Evolutionary conservation across 2,113 vertebrate genomes (phyloP).

Genomic region (Lota lota): DNA sequence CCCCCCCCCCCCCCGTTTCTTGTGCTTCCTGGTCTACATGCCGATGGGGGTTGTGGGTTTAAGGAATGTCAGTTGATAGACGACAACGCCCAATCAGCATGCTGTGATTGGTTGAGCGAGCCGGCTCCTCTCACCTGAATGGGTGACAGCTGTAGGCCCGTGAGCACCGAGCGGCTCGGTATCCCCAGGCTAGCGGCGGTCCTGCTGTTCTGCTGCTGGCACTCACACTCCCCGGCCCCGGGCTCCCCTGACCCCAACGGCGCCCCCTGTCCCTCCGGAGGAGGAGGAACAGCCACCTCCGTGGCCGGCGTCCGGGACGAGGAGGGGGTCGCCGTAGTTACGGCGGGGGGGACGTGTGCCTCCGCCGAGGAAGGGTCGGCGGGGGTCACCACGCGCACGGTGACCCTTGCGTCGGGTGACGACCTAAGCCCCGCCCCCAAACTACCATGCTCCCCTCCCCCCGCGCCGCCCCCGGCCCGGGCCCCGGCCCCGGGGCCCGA

Average conservation of each 20-base stretch:
- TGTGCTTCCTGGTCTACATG: too few relatives aligned
- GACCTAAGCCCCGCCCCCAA: constrained; percentile 5
- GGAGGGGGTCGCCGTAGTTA: not conserved
- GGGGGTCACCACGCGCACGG: not conserved
- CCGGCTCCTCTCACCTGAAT: constrained; percentile 54
- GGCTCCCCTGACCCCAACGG: constrained; percentile 17
- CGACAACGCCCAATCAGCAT: too few relatives aligned
- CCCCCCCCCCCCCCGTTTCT: too few relatives aligned
- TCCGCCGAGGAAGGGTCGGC: not conserved
- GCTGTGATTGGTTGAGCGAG: too few relatives aligned
- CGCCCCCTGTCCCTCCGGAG: not conserved
- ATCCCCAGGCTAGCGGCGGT: constrained; percentile 61
- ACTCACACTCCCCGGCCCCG: constrained; percentile 23
- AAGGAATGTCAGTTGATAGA: too few relatives aligned
- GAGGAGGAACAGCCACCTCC: constrained; percentile 12
- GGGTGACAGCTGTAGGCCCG: constrained; percentile 68
- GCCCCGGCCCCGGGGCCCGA: constrained; percentile 5
- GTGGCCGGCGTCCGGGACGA: not conserved
- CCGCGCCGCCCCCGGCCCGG: constrained; percentile 33
- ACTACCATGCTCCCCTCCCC: constrained; percentile 46
- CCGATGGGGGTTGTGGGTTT: too few relatives aligned
- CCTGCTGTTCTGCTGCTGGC: constrained; percentile 49
- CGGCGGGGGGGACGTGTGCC: not conserved
- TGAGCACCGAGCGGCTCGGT: constrained; percentile 60
- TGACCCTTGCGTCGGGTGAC: not conserved